Conservation (phyloP, 2,797 vertebrate species). For the Neosalanx taihuensis region DNA sequence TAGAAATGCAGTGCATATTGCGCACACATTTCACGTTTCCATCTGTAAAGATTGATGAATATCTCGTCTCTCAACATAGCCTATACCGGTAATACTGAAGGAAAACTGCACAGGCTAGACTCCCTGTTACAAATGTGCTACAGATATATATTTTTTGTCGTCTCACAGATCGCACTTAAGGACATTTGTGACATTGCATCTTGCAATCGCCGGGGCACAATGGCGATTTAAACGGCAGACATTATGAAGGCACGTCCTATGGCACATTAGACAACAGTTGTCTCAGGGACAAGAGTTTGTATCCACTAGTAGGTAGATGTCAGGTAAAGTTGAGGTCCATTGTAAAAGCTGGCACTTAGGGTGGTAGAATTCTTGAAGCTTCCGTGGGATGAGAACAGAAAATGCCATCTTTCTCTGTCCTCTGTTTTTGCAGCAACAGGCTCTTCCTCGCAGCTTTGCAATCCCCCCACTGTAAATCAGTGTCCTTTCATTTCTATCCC, state of each 20-base stretch:
- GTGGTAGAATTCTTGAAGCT: slow-evolving; percentile 50
- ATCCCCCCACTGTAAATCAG: slow-evolving; percentile 26
- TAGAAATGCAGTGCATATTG: not conserved
- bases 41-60: not conserved
- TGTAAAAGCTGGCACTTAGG: slow-evolving; percentile 57
- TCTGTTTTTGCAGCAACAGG: slow-evolving; percentile 25
- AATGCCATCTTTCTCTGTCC: slow-evolving; percentile 33
- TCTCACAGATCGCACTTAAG: not conserved
- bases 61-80: not conserved
- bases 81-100: not conserved
- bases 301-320: slow-evolving; percentile 29
- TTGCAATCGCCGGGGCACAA: not conserved
- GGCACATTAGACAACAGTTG: slow-evolving; percentile 46
- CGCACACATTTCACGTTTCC: not conserved
- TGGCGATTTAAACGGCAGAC: slow-evolving; percentile 29
- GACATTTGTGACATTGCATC: not conserved
- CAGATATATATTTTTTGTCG: too few relatives aligned
- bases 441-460: slow-evolving; percentile 19
- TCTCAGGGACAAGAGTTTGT: slow-evolving; percentile 58
- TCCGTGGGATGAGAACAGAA: slow-evolving; percentile 38
- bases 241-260: slow-evolving; percentile 16
- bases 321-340: slow-evolving; percentile 58
- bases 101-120: too few relatives aligned
- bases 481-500: slow-evolving; percentile 58
- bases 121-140: too few relatives aligned